Conservation (phyloP, 2,888 invertebrate genomes). For the Silvanus unidentatus region DNA sequence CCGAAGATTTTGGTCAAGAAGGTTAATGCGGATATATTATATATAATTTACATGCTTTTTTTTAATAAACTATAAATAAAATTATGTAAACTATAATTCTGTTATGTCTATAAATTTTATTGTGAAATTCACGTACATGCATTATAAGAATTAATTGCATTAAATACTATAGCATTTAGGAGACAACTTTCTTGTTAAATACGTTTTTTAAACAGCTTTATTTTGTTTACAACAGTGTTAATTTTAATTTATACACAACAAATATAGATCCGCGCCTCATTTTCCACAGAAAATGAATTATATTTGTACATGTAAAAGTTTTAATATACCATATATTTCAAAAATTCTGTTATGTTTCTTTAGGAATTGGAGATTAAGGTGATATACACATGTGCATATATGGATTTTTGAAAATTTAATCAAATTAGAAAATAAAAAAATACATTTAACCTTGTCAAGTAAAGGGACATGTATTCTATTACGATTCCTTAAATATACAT, state of each 20-base stretch:
- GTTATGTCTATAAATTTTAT: no score
- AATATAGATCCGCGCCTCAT: neutral
- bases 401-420: no score
- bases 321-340: neutral
- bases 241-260: neutral
- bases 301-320: conserved; percentile 1
- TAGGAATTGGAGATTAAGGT: no score
- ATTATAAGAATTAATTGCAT: no score
- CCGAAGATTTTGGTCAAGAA: conserved; percentile 97
- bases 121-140: no score
- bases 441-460: no score
- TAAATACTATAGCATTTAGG: no score
- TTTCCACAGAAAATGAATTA: neutral
- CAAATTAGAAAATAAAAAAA: neutral
- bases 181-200: no score
- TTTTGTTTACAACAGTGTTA: neutral
- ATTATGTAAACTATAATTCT: neutral
- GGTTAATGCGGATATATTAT: conserved; percentile 55
- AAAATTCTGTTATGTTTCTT: no score
- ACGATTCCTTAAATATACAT: neutral
- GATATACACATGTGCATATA: no score
- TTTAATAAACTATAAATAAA: neutral
- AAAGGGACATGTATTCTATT: no score
- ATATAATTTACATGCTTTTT: neutral
- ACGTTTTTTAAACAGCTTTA: neutral